Conservation (phyloP, 2,888 invertebrate species). For the Ganaspis brasiliensis region DNA sequence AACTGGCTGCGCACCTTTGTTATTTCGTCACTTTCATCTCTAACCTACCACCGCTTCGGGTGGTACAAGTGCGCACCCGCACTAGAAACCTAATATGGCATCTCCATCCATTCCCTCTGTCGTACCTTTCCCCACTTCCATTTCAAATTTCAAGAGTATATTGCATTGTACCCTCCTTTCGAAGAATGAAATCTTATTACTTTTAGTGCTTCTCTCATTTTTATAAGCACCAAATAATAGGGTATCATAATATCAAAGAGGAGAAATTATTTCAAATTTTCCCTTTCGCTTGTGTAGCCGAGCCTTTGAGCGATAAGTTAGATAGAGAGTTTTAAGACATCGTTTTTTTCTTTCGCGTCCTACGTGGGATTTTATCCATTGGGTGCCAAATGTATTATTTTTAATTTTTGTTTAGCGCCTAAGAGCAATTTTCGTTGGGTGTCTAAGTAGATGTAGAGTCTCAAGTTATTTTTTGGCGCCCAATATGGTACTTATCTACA, state of each 20-base stretch:
- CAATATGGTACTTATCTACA: no score
- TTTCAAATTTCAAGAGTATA: conserved; percentile 42
- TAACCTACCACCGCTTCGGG: conserved; percentile 45
- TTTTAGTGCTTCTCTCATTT: conserved; percentile 49
- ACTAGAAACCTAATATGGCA: conserved; percentile 23
- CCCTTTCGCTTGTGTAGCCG: no score
- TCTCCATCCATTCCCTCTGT: conserved; percentile 46
- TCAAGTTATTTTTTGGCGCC: no score
- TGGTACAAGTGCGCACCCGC: conserved; percentile 47
- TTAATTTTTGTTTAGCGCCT: no score
- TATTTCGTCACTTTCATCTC: conserved; percentile 69
- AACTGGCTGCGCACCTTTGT: conserved; percentile 64
- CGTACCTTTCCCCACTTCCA: conserved; percentile 35
- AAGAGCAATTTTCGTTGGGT: no score
- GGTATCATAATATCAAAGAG: background rate
- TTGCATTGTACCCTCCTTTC: conserved; percentile 9
- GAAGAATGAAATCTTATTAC: conserved; percentile 31
- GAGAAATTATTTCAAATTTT: background rate
- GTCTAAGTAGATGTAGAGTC: no score
- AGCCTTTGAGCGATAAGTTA: no score
- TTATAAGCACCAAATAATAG: background rate
- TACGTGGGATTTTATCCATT: no score
- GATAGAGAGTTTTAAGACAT: no score
- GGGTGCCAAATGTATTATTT: no score
- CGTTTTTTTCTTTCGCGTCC: no score